phyloP scores from a whole-genome alignment of 2,797 vertebrate genomes.

The Morus bassanus region DNA sequence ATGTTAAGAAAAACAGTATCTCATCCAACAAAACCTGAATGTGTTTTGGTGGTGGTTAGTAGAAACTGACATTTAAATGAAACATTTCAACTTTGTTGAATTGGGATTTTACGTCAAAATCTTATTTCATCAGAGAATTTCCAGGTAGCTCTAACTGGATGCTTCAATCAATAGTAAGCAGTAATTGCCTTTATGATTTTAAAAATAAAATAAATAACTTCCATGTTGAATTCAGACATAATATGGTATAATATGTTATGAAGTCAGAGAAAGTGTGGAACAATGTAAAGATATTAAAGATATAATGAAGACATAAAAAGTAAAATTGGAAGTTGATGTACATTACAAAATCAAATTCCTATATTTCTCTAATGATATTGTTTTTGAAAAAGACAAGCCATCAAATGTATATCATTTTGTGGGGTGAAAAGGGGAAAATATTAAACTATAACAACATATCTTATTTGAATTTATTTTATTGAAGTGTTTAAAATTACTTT shows the following conservation, averaged over 20 bases:
- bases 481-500: neutral
- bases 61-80: neutral
- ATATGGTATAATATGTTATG: neutral
- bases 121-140: neutral
- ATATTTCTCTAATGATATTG: fast-evolving
- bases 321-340: neutral
- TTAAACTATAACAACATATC: fast-evolving
- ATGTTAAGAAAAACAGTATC: neutral
- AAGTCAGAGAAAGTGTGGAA: neutral
- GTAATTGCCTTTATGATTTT: neutral
- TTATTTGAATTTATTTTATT: neutral
- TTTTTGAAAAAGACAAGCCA: neutral
- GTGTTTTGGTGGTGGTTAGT: neutral
- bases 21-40: neutral
- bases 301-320: neutral
- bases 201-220: neutral
- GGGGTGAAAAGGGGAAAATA: neutral
- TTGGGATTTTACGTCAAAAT: neutral
- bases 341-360: neutral
- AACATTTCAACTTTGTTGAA: neutral
- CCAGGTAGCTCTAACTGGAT: neutral
- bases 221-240: neutral
- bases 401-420: neutral
- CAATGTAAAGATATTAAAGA: neutral
- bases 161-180: neutral